These are phyloP conservation scores for Antennarius striatus DNA, from an alignment of 2,113 vertebrate species.

Conservation along the genomic window DNA sequence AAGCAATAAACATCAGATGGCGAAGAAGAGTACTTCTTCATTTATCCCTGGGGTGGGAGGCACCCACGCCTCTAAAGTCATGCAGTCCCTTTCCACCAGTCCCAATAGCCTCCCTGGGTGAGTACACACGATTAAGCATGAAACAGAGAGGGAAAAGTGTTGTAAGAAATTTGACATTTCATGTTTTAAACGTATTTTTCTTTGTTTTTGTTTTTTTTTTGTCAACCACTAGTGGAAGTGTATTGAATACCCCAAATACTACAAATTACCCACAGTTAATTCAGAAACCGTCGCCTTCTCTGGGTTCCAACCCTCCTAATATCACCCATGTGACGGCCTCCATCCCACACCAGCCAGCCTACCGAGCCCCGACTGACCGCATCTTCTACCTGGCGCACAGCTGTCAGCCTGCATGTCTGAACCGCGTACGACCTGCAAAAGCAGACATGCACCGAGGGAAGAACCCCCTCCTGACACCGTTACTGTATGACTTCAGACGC, in stretches of 20 bases:
- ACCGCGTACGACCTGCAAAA: constrained; percentile 80
- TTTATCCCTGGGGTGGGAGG: constrained; percentile 74
- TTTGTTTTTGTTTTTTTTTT: constrained; percentile 1
- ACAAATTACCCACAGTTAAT: constrained; percentile 11
- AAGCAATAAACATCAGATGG: constrained; percentile 90
- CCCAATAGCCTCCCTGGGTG: constrained; percentile 58
- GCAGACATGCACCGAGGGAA: constrained; percentile 84
- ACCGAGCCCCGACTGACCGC: constrained; percentile 91
- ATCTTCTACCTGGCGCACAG: constrained; percentile 91
- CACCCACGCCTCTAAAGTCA: constrained; percentile 68
- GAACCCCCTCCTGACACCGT: constrained; percentile 92
- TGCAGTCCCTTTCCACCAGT: constrained; percentile 59
- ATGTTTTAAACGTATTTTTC: background rate
- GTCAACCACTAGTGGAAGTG: constrained; percentile 31
- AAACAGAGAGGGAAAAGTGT: background rate
- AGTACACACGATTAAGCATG: constrained; percentile 8
- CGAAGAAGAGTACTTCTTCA: constrained; percentile 95
- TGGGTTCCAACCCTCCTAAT: constrained; percentile 21
- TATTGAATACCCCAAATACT: background rate
- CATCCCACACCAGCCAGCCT: constrained; percentile 85
- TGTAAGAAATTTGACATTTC: background rate
- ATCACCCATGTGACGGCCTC: constrained; percentile 72
- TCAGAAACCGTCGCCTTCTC: constrained; percentile 32
- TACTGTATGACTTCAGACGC: constrained; percentile 93
- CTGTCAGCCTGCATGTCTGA: constrained; percentile 87